A percentile compares a stretch with the other conserved stretches of the same genome.
phyloP scores from a whole-genome alignment of 2,113 vertebrate genomes.

The Campylomormyrus tamandua region DNA sequence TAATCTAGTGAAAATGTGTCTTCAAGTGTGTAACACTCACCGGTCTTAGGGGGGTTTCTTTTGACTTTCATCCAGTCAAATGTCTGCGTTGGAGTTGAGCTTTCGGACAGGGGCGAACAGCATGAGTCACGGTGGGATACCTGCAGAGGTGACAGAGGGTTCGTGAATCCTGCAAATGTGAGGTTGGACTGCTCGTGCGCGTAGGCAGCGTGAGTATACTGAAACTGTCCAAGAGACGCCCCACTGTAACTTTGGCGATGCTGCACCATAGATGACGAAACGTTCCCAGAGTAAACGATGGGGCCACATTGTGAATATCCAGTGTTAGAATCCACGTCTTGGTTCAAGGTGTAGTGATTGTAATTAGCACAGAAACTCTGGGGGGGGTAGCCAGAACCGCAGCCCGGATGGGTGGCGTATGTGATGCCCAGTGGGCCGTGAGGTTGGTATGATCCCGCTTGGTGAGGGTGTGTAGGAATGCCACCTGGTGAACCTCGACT shows the following conservation, averaged over 20 bases:
- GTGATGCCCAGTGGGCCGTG: conserved; percentile 72
- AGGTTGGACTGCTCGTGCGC: conserved; percentile 78
- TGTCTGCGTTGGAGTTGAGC: conserved; percentile 77
- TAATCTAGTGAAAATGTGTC: not conserved
- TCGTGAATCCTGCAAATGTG: conserved; percentile 67
- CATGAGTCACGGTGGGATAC: conserved; percentile 73
- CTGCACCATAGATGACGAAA: conserved; percentile 73
- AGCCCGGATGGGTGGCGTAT: conserved; percentile 74
- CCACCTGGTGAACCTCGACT: conserved; percentile 77
- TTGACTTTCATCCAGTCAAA: conserved; percentile 99
- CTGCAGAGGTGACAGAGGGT: conserved; percentile 81
- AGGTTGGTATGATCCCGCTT: conserved; percentile 75
- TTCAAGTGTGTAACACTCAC: conserved; percentile 55
- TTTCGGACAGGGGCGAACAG: conserved; percentile 79
- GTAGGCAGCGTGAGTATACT: conserved; percentile 74
- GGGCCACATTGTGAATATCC: conserved; percentile 78
- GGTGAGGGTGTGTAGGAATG: conserved; percentile 64
- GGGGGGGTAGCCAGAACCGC: conserved; percentile 70
- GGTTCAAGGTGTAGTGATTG: conserved; percentile 78
- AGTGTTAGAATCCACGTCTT: conserved; percentile 77
- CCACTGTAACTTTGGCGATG: conserved; percentile 81
- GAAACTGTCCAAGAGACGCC: conserved; percentile 71
- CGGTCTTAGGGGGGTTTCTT: conserved; percentile 96
- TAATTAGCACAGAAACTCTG: conserved; percentile 82
- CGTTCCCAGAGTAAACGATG: conserved; percentile 83